Evolutionary conservation across 1,140 invertebrate genomes (phyloP).

Genomic region (Megathymus violae): DNA sequence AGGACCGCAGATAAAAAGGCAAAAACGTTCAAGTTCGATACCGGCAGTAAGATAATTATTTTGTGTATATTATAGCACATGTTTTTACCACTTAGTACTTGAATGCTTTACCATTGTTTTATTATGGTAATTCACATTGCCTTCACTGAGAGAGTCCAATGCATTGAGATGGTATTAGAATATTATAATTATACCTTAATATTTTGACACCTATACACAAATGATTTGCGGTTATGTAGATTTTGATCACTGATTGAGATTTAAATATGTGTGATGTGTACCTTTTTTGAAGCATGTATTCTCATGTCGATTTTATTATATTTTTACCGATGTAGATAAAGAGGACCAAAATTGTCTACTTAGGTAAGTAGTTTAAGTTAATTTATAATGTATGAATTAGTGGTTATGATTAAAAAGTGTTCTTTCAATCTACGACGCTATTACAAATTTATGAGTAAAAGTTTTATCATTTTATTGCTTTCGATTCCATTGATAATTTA

Average conservation of each 20-base stretch:
- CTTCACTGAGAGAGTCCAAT: constrained; percentile 17
- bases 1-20: constrained; percentile 81
- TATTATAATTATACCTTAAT: not conserved
- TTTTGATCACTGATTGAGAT: not conserved
- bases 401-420: not conserved
- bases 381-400: not conserved
- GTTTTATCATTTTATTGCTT: not conserved
- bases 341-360: constrained; percentile 3
- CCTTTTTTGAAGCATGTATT: constrained; percentile 1
- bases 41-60: constrained; percentile 79
- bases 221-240: not conserved
- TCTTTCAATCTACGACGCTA: not conserved
- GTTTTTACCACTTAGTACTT: constrained; percentile 50
- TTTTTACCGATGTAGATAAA: constrained; percentile 2
- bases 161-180: constrained; percentile 2
- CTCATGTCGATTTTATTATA: constrained; percentile 3
- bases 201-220: not conserved
- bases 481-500: not conserved
- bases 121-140: constrained; percentile 21
- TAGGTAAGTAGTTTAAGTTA: not conserved
- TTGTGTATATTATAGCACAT: constrained; percentile 59
- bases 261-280: not conserved
- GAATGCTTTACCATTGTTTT: constrained; percentile 54
- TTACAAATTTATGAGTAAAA: not conserved
- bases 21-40: constrained; percentile 85